Evolutionary conservation across 2,888 invertebrate genomes (phyloP).

Genomic region (Cyaniris semiargus): DNA sequence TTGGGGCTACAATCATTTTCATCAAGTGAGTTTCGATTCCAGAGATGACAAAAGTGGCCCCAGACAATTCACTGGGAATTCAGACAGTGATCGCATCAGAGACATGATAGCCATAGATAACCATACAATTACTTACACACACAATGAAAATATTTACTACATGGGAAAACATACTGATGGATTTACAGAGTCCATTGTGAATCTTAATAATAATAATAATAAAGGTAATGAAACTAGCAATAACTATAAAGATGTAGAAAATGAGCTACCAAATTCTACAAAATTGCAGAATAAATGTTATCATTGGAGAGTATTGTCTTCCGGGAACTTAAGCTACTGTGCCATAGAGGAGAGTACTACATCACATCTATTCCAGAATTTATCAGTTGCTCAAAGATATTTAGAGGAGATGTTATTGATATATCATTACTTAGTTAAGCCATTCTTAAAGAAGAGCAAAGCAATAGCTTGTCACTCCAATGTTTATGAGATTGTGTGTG

Average conservation of each 20-base stretch:
- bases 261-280: slow-evolving; percentile 54
- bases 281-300: slow-evolving; percentile 73
- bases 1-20: slow-evolving; percentile 89
- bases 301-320: slow-evolving; percentile 73
- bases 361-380: slow-evolving; percentile 73
- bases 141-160: slow-evolving; percentile 84
- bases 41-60: slow-evolving; percentile 85
- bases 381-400: slow-evolving; percentile 84
- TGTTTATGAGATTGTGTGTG: slow-evolving; percentile 83
- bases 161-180: slow-evolving; percentile 82
- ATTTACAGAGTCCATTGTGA: slow-evolving; percentile 67
- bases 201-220: slow-evolving; percentile 59
- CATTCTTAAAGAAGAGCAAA: slow-evolving; percentile 83
- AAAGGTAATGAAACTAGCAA: slow-evolving; percentile 50
- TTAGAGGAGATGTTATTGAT: slow-evolving; percentile 84
- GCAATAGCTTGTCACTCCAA: slow-evolving; percentile 76
- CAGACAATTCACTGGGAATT: slow-evolving; percentile 78
- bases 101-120: slow-evolving; percentile 83
- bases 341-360: slow-evolving; percentile 63
- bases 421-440: slow-evolving; percentile 82
- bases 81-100: slow-evolving; percentile 78
- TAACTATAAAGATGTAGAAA: slow-evolving; percentile 52
- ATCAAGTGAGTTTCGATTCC: slow-evolving; percentile 84
- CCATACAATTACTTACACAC: slow-evolving; percentile 85
- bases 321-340: slow-evolving; percentile 73